Evolutionary conservation across 1,140 invertebrate species (phyloP).

Genomic region (Listronotus oregonensis): DNA sequence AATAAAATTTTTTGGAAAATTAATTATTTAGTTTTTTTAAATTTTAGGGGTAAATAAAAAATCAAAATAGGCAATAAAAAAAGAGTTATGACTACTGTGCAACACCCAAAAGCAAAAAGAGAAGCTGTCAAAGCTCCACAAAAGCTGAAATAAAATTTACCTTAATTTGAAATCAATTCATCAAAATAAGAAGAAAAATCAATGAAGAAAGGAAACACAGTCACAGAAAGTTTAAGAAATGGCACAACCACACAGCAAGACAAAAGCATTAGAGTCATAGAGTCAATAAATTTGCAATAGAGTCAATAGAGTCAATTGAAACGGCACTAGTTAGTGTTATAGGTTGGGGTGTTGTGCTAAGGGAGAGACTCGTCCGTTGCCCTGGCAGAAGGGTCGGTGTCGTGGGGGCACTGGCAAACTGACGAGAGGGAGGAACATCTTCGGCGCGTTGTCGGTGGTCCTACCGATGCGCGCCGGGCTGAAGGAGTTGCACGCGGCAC

Average conservation of each 20-base stretch:
- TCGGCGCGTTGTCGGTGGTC: slow-evolving; percentile 8
- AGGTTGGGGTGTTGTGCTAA: slow-evolving; percentile 17
- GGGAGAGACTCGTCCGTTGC: slow-evolving; percentile 18
- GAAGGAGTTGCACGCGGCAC: slow-evolving; percentile 9
- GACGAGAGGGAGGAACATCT: slow-evolving; percentile 20
- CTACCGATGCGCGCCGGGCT: slow-evolving; percentile 8
- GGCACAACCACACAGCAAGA: slow-evolving; percentile 22
- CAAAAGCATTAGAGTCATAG: slow-evolving; percentile 19
- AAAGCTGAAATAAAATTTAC: slow-evolving; percentile 17
- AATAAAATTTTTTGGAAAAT: too few relatives aligned
- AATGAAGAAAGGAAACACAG: slow-evolving; percentile 20
- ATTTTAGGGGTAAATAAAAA: too few relatives aligned
- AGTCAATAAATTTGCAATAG: slow-evolving; percentile 5
- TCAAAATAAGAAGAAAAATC: slow-evolving; percentile 17
- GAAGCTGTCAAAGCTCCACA: too few relatives aligned
- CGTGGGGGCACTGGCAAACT: slow-evolving; percentile 20
- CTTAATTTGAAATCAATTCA: slow-evolving; percentile 22
- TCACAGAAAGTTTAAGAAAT: slow-evolving; percentile 22
- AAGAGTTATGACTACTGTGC: too few relatives aligned
- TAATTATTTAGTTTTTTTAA: too few relatives aligned
- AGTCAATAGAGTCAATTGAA: slow-evolving; percentile 6
- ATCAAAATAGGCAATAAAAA: too few relatives aligned
- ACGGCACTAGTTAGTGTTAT: slow-evolving; percentile 19
- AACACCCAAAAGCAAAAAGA: too few relatives aligned
- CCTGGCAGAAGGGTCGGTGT: slow-evolving; percentile 8